These are phyloP conservation scores for Pimpla rufipes DNA, from an alignment of 2,888 invertebrate genomes.

Conservation along the genomic window DNA sequence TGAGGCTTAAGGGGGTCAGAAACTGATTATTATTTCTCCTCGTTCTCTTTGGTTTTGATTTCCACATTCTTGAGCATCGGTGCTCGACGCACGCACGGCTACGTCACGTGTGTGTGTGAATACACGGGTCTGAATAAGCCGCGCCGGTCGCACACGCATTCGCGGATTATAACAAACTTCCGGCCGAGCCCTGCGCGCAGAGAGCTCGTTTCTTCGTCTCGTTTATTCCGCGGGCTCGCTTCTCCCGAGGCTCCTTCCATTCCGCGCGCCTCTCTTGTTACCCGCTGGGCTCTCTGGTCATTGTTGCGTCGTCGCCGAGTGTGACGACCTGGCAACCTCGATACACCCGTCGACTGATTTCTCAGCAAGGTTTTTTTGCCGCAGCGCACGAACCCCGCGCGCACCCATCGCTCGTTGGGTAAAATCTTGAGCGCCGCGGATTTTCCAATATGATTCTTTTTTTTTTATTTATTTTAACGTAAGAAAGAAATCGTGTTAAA, in stretches of 20 bases:
- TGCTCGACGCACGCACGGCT: slow-evolving; percentile 15
- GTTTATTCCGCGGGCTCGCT: slow-evolving; percentile 53
- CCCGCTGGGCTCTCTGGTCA: slow-evolving; percentile 73
- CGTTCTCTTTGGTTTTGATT: slow-evolving; percentile 21
- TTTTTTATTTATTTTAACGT: no score
- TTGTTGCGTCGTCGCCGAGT: slow-evolving; percentile 81
- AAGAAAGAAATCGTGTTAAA: no score
- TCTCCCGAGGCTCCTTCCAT: slow-evolving; percentile 13
- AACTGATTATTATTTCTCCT: slow-evolving; percentile 10
- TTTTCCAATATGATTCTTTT: no score
- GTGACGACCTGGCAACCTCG: slow-evolving; percentile 83
- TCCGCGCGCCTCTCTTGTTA: slow-evolving; percentile 14
- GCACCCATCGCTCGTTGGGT: no score
- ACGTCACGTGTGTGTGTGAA: no score
- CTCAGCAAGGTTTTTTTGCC: slow-evolving; percentile 26
- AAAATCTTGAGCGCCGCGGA: no score
- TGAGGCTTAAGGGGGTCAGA: background rate
- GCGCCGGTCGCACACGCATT: slow-evolving; percentile 63
- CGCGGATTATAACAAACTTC: slow-evolving; percentile 75
- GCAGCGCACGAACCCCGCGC: background rate
- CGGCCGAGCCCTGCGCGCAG: slow-evolving; percentile 63
- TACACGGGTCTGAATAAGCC: slow-evolving; percentile 1
- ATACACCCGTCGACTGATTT: slow-evolving; percentile 70
- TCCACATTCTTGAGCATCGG: slow-evolving; percentile 29
- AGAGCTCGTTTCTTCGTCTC: slow-evolving; percentile 39